These are phyloP conservation scores for Pangasius djambal DNA, from an alignment of 2,797 vertebrate species.

Conservation along the genomic window DNA sequence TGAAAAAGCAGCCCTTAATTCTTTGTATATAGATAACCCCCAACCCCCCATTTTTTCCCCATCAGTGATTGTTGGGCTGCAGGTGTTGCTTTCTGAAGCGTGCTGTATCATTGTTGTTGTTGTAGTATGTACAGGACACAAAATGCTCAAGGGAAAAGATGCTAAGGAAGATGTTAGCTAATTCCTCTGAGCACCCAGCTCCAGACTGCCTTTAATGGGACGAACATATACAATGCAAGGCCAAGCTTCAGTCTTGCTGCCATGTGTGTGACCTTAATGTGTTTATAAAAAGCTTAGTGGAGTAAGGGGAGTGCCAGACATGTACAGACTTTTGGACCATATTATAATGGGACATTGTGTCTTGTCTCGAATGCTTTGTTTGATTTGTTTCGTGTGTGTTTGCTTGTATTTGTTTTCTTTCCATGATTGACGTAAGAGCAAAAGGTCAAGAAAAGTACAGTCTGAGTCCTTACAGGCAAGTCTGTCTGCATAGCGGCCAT, in stretches of 20 bases:
- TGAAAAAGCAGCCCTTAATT: background rate
- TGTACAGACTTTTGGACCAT: background rate
- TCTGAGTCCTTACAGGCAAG: background rate
- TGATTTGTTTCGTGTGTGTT: background rate
- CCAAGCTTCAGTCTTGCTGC: constrained; percentile 16
- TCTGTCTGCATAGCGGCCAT: background rate
- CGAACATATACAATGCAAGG: background rate
- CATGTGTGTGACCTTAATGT: constrained; percentile 15
- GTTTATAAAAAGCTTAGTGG: constrained; percentile 13
- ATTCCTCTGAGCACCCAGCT: constrained; percentile 64
- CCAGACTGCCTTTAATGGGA: constrained; percentile 62
- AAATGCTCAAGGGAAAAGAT: constrained; percentile 56
- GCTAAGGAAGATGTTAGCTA: constrained; percentile 65
- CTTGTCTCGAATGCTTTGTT: background rate
- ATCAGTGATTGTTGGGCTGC: background rate
- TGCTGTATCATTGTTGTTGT: background rate
- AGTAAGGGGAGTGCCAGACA: background rate
- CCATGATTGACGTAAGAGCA: background rate
- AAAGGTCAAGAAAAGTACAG: background rate
- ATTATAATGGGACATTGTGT: constrained; percentile 3
- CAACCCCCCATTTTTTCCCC: too few species aligned
- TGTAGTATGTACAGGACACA: constrained; percentile 31
- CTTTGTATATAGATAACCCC: background rate
- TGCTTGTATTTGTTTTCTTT: background rate
- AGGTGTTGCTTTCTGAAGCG: background rate